Percentiles rank a stretch among this genome's conserved stretches.
Conservation (phyloP, 1,140 invertebrate genomes). For the Eubasilissa regina region DNA sequence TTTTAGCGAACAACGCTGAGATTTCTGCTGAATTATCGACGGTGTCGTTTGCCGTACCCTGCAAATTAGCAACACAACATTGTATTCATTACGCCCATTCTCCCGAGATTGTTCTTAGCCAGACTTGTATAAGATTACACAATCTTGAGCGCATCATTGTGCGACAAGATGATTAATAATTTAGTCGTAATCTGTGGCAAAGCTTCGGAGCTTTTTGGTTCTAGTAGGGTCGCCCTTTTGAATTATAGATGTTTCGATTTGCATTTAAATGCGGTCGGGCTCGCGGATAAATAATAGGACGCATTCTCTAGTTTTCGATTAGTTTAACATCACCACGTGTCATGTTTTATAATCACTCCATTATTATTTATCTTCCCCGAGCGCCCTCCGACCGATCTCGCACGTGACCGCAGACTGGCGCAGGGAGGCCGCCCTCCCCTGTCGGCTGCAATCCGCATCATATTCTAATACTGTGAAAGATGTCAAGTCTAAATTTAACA, state of each 20-base stretch:
- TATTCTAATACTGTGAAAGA: neutral
- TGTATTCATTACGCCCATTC: no score
- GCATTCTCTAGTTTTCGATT: conserved; percentile 58
- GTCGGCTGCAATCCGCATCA: neutral
- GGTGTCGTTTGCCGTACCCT: no score
- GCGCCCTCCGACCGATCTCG: conserved; percentile 20
- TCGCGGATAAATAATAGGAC: conserved; percentile 52
- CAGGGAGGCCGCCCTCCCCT: neutral
- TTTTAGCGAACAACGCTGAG: neutral
- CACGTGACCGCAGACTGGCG: neutral
- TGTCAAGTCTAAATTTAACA: no score
- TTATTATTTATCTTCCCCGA: conserved; percentile 55
- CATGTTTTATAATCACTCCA: conserved; percentile 51
- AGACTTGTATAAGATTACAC: neutral
- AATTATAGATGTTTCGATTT: conserved; percentile 54
- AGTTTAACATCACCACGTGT: conserved; percentile 51
- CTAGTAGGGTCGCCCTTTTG: conserved; percentile 33
- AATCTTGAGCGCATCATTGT: conserved; percentile 30
- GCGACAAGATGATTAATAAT: conserved; percentile 36
- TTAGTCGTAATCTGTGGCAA: conserved; percentile 26
- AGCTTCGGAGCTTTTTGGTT: conserved; percentile 40
- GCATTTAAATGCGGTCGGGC: conserved; percentile 49
- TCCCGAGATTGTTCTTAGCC: no score
- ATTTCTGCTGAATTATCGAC: no score
- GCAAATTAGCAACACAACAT: no score